phyloP scores from a whole-genome alignment of 2,797 vertebrate genomes.

The Pangasius larnaudii region DNA sequence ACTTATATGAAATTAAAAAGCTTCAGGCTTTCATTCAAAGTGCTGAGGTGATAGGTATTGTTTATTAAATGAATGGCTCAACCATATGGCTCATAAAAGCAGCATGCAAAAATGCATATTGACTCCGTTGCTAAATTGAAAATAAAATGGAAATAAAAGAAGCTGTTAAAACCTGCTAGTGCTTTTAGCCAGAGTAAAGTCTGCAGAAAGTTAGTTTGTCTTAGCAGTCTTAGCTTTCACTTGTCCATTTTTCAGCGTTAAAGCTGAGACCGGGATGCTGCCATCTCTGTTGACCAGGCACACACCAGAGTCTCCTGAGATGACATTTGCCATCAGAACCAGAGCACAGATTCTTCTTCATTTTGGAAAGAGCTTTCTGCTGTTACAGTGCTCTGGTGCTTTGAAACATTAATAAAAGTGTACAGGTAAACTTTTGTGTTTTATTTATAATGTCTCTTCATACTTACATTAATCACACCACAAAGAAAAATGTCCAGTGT shows the following conservation, averaged over 20 bases:
- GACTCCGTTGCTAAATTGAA: slow-evolving; percentile 20
- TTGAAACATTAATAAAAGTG: not conserved
- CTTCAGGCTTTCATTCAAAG: slow-evolving; percentile 44
- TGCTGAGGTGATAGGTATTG: not conserved
- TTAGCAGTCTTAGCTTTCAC: slow-evolving; percentile 21
- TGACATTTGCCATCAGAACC: slow-evolving; percentile 65
- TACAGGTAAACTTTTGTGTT: not conserved
- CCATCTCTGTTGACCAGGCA: slow-evolving; percentile 48
- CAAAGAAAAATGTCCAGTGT: not conserved
- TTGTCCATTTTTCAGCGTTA: slow-evolving; percentile 37
- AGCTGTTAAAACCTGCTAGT: slow-evolving; percentile 22
- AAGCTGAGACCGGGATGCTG: slow-evolving; percentile 52
- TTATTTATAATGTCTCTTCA: not conserved
- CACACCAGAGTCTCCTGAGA: slow-evolving; percentile 57
- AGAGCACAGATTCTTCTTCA: slow-evolving; percentile 59
- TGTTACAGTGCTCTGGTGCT: not conserved
- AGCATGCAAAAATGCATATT: slow-evolving; percentile 17
- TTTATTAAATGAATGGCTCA: not conserved
- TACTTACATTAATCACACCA: not conserved
- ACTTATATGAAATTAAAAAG: slow-evolving; percentile 37
- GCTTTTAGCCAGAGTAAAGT: slow-evolving; percentile 13
- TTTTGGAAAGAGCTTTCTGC: slow-evolving; percentile 7
- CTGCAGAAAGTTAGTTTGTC: slow-evolving; percentile 25
- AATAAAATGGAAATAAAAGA: slow-evolving; percentile 34
- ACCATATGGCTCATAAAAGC: not conserved